These are phyloP conservation scores for Stegophylla sp. DNA, from an alignment of 2,888 invertebrate genomes.

Conservation along the genomic window DNA sequence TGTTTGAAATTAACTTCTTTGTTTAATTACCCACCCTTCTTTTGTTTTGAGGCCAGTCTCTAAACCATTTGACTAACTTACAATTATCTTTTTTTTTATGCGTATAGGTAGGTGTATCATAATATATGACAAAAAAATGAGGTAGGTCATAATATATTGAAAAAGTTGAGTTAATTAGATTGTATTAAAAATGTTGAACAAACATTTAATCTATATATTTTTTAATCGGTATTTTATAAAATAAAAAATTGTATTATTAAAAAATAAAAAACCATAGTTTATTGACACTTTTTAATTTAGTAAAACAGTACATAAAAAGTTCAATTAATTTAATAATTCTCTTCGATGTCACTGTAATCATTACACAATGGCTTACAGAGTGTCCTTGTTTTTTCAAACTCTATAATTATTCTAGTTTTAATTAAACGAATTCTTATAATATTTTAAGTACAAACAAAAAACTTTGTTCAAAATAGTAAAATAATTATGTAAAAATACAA, in stretches of 20 bases:
- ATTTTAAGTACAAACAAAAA: slow-evolving; percentile 14
- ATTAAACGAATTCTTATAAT: slow-evolving; percentile 6
- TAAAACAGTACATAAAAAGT: slow-evolving; percentile 11
- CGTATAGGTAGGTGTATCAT: no score
- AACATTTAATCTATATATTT: no score
- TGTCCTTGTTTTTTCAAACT: neutral
- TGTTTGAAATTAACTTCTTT: no score
- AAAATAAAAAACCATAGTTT: slow-evolving; percentile 36
- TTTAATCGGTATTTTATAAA: no score
- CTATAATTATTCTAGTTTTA: neutral
- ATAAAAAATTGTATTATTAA: neutral
- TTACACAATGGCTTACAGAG: neutral
- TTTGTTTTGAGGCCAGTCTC: no score
- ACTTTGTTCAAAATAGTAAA: slow-evolving; percentile 9
- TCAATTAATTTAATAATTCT: slow-evolving; percentile 16
- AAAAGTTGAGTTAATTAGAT: no score
- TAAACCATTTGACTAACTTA: no score
- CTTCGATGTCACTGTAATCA: neutral
- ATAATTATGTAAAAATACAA: slow-evolving; percentile 38
- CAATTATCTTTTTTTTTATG: no score
- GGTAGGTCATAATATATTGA: no score
- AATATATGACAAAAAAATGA: no score
- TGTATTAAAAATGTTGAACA: no score
- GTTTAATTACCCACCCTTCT: no score
- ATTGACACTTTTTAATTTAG: slow-evolving; percentile 31